Base-by-base conservation (phyloP, 2,888 invertebrate genomes). In the Cerceris ruficornis region DNA sequence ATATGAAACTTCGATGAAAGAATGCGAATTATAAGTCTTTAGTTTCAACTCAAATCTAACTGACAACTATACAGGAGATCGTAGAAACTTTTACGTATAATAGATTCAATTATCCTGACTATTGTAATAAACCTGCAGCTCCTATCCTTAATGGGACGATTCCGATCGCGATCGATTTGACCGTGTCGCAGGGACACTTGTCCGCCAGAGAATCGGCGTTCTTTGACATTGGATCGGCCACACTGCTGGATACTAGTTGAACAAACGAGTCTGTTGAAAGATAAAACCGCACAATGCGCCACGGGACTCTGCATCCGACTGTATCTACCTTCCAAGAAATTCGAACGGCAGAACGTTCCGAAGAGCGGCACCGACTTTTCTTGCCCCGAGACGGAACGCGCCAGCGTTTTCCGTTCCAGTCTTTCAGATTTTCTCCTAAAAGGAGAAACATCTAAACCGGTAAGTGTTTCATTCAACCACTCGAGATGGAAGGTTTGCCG, bases 211-310 rank as follows among this genome's bases (percentile, higher is more conserved):
- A 49, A 71, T 49, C 84, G 86, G 86, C 61, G 14, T 75, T 76
- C 80, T 86, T 86, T 85, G 85, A 86, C 70, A 78, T 58, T 62
- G 64, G 67, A 83, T 71, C 80, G 75, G 62, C 9, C 61, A 67
- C 84, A 64, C 86, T 64, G 86, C 66, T 83, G 83, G 88, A 86
- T 82, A 86, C 88, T 82, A 75, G 83, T 86, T 82, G 89, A 81
- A 89, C 87, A 88, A 89, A 90, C 89, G 88, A 88, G 86, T 73
- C 87, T 87, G 90, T 89, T 90, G 90, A 90, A 89, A 90, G 90
- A 89, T 90, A 89, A 90, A 90, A 90, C 90, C 89, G 79, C 90
- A 90, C 89, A 90, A 90, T 89, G 81, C 90, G 68, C 87, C 83
- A 69, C 83, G 64, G 88, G 89, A 80, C 77, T 81, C 82, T 73